Evolutionary conservation across 2,888 invertebrate genomes (phyloP).

Genomic region (Norana najaformis): DNA sequence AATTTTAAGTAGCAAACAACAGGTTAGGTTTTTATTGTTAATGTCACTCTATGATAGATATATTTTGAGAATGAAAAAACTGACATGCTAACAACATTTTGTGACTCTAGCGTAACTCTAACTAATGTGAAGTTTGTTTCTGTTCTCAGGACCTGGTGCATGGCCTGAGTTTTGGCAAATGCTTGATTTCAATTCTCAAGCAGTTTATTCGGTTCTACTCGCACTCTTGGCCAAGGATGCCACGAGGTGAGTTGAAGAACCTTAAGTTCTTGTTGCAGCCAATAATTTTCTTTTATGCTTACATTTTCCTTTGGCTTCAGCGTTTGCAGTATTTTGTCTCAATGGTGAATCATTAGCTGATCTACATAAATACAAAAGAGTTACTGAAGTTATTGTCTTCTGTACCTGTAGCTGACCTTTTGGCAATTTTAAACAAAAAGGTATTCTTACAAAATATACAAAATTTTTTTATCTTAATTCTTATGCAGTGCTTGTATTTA

Average conservation of each 20-base stretch:
- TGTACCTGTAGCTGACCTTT: background rate
- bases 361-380: background rate
- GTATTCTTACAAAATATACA: background rate
- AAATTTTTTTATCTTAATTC: background rate
- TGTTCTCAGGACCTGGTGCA: constrained; percentile 8
- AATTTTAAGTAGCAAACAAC: no score
- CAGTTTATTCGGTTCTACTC: background rate
- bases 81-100: background rate
- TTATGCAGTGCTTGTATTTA: background rate
- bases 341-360: background rate
- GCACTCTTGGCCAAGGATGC: background rate
- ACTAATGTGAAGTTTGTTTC: background rate
- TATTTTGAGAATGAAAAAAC: background rate
- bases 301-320: background rate
- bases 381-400: background rate
- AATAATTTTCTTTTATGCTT: background rate
- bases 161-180: constrained; percentile 17
- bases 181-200: constrained; percentile 10
- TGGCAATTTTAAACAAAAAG: background rate
- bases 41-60: no score
- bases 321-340: background rate
- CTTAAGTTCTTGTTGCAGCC: background rate
- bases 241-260: constrained; percentile 1
- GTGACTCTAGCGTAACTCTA: background rate
- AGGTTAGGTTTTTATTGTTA: no score